Evolutionary conservation across 1,140 invertebrate species (phyloP), one percentile per base, ranked within the genome.

Genomic region (Macrostomum lignano): DNA sequence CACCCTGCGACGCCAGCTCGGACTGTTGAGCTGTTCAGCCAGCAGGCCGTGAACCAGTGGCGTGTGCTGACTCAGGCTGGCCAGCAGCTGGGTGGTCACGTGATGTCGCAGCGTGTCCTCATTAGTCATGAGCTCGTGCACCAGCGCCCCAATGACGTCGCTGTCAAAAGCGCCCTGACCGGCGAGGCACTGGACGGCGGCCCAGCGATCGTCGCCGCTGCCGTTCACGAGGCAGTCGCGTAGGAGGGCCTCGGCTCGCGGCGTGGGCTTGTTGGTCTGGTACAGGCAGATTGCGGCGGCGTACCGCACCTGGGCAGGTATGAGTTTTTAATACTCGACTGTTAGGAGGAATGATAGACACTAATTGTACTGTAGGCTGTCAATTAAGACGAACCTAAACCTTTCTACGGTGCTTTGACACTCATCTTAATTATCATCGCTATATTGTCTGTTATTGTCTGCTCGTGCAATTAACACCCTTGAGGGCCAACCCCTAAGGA

Each of bases 21-120:
- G 47, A 26, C 48, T 52, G 42, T 56, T 55, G 2, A 56, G 33
- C 25, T 53, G 49, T 31, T 56, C 53, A 2, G 46, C 53, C 7
- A 53, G 42, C 51, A 56, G 50, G 10, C 45, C 48, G 25, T 56
- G 49, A 7, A 53, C 48, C 22, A 56, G 39, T 17, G 41, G 48
- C 53, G 54, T 7, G 9, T 7, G 10, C 10, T 42, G 37, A 35
- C 51, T 54, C 15, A 55, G 43, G 33, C 43, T 45, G 11, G 44
- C 41, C 0, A 55, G 44, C n/a, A 54, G 44, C 11, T 38, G 34
- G 13, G 45, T 44, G 3, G 46, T 46, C 28, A 46, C 43, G 28
- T 51, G 46, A 36, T 49, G 45, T 39, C 47, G 45, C 9, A 52
- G 44, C 2, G 42, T 41, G 23, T 51, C 48, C 30, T 52, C 46